Percentiles rank a stretch among this genome's conserved stretches.
These are phyloP conservation scores for Dolichomitus sp. DNA, from an alignment of 2,888 invertebrate genomes.

Conservation along the genomic window DNA sequence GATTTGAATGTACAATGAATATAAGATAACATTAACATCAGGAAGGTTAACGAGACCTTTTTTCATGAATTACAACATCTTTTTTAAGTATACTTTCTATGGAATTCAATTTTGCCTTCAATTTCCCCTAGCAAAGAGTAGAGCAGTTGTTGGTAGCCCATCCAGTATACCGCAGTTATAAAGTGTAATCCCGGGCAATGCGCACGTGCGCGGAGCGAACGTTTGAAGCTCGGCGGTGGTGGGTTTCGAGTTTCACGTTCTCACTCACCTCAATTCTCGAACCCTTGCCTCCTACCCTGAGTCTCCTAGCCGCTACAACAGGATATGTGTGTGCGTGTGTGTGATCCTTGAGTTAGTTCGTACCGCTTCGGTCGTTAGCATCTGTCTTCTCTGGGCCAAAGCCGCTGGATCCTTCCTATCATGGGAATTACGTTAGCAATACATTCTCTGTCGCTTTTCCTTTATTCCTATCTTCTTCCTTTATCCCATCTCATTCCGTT, in stretches of 20 bases:
- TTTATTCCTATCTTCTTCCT: constrained; percentile 49
- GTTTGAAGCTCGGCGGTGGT: constrained; percentile 25
- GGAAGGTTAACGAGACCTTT: background rate
- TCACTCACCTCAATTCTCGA: constrained; percentile 48
- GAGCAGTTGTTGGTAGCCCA: background rate
- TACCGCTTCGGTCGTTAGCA: constrained; percentile 80
- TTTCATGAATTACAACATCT: background rate
- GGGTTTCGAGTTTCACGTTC: constrained; percentile 55
- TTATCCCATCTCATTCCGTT: constrained; percentile 55
- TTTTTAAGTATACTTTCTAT: background rate
- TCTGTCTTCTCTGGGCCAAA: constrained; percentile 77
- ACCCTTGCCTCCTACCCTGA: constrained; percentile 29
- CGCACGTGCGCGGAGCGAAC: constrained; percentile 71
- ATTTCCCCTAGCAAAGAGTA: background rate
- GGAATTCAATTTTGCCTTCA: constrained; percentile 30
- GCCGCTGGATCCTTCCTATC: constrained; percentile 59
- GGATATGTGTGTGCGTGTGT: constrained; percentile 33
- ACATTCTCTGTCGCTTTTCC: constrained; percentile 56
- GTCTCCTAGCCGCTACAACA: constrained; percentile 11
- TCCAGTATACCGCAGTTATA: constrained; percentile 14
- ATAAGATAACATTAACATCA: background rate
- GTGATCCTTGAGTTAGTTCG: constrained; percentile 68
- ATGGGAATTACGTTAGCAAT: constrained; percentile 57
- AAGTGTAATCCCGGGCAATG: constrained; percentile 9
- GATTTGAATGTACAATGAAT: background rate